These are phyloP conservation scores for Eulacestoma nigropectus DNA, from an alignment of 2,113 vertebrate species.

Conservation along the genomic window DNA sequence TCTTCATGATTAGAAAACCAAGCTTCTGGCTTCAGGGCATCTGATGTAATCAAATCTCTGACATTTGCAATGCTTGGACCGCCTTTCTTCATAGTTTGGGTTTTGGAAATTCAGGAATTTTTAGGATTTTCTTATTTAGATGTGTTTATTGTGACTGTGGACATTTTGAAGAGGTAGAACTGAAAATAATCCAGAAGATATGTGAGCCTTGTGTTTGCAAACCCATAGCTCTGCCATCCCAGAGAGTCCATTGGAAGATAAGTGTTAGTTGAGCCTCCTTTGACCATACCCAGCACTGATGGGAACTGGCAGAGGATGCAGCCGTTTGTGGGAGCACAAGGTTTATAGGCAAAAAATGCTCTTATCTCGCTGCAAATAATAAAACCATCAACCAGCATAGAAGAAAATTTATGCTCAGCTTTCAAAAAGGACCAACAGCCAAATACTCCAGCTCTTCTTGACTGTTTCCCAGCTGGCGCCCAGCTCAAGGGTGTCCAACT, in stretches of 20 bases:
- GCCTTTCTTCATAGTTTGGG: neutral
- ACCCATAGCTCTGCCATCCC: neutral
- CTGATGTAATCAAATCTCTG: neutral
- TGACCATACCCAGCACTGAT: neutral
- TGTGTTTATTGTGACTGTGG: neutral
- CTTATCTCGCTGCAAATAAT: neutral
- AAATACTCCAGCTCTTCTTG: neutral
- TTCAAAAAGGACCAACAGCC: neutral
- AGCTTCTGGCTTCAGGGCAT: neutral
- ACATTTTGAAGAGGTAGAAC: neutral
- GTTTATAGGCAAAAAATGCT: neutral
- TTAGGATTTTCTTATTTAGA: neutral
- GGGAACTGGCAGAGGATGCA: neutral
- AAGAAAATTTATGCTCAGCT: neutral
- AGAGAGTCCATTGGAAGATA: neutral
- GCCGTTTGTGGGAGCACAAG: neutral
- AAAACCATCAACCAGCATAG: neutral
- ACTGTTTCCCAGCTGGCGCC: neutral
- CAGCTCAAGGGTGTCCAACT: neutral
- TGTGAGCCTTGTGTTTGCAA: neutral
- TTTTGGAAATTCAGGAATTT: neutral
- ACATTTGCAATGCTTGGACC: neutral
- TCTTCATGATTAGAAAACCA: neutral
- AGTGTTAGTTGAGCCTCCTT: neutral
- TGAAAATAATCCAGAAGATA: neutral